A percentile compares a stretch with the other conserved stretches of the same genome.
Evolutionary conservation across 1,140 invertebrate species (phyloP).

Genomic region (Cylas formicarius): DNA sequence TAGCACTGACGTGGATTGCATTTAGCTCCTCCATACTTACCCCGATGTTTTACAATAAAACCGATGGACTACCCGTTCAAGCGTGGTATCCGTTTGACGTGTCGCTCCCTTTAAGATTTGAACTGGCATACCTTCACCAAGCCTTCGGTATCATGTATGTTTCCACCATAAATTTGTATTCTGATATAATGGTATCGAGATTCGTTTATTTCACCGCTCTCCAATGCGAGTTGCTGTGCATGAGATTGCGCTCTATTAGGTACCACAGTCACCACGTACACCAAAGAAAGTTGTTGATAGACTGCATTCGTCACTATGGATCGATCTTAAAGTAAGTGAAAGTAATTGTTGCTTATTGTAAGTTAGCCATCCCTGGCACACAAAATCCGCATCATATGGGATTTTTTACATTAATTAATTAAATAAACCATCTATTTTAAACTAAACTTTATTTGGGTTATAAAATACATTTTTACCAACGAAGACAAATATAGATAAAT

Average conservation of each 20-base stretch:
- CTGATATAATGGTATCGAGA: constrained; percentile 6
- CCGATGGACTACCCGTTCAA: constrained; percentile 3
- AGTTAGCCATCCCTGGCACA: too few species aligned
- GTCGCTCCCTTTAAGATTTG: neutral
- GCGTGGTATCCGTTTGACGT: constrained; percentile 14
- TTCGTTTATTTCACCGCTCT: constrained; percentile 9
- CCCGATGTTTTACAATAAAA: constrained; percentile 8
- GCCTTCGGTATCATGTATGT: constrained; percentile 2
- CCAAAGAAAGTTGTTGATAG: neutral
- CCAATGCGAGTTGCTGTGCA: constrained; percentile 12
- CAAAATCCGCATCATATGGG: too few species aligned
- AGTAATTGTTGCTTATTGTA: neutral
- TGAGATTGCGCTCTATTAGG: neutral
- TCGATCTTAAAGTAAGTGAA: constrained; percentile 7
- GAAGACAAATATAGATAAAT: too few species aligned
- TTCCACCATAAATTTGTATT: constrained; percentile 3
- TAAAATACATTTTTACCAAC: too few species aligned
- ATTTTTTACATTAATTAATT: too few species aligned
- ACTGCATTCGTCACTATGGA: constrained; percentile 4
- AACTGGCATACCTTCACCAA: constrained; percentile 14
- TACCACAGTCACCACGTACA: neutral
- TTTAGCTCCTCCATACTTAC: neutral
- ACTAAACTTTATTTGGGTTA: too few species aligned
- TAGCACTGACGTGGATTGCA: neutral
- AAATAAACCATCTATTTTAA: too few species aligned